phyloP scores from a whole-genome alignment of 2,113 vertebrate species.

The Saguinus midas region DNA sequence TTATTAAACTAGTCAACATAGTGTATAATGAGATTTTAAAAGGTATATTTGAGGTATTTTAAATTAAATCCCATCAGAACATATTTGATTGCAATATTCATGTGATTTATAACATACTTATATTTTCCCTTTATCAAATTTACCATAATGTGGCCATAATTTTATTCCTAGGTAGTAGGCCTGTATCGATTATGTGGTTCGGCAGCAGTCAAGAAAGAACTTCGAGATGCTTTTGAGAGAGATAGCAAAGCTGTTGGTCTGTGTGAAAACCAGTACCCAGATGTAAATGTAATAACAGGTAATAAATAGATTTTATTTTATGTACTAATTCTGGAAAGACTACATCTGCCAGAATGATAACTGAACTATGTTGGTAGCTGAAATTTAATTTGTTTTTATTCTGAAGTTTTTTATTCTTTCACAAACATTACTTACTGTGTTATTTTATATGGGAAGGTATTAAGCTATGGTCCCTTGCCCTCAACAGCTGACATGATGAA shows the following conservation, averaged over 20 bases:
- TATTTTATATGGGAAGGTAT: neutral
- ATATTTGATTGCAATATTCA: neutral
- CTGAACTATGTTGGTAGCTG: neutral
- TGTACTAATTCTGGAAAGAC: slow-evolving; percentile 41
- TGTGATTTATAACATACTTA: neutral
- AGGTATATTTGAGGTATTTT: neutral
- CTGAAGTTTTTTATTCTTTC: slow-evolving; percentile 20
- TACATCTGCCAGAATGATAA: neutral
- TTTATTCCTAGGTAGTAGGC: slow-evolving; percentile 92
- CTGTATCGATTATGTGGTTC: slow-evolving; percentile 98
- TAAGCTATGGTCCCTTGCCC: neutral
- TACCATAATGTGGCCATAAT: neutral
- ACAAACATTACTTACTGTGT: neutral
- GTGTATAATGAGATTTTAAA: slow-evolving; percentile 8
- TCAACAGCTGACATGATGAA: neutral
- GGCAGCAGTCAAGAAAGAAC: slow-evolving; percentile 97
- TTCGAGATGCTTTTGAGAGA: slow-evolving; percentile 96
- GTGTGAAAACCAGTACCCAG: slow-evolving; percentile 94
- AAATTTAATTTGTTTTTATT: neutral
- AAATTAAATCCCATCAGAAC: neutral
- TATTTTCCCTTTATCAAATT: neutral
- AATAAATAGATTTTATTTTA: slow-evolving; percentile 71
- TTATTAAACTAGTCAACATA: neutral
- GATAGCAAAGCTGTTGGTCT: slow-evolving; percentile 92
- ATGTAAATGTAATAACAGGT: slow-evolving; percentile 99